phyloP scores from a whole-genome alignment of 2,113 vertebrate species.

The Proteles cristata region DNA sequence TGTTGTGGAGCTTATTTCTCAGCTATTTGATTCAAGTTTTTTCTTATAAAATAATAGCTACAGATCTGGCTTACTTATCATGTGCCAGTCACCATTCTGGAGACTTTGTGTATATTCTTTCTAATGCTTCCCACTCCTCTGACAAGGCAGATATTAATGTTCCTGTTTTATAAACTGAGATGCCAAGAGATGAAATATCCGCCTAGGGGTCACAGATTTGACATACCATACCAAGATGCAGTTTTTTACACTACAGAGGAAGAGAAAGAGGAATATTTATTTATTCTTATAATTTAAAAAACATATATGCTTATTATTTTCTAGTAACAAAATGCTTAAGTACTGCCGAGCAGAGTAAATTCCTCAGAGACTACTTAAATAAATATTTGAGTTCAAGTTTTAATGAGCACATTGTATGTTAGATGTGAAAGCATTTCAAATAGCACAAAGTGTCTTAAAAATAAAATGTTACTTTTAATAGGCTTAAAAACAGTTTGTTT shows the following conservation, averaged over 20 bases:
- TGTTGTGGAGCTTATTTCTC: not conserved
- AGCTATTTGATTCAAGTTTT: not conserved
- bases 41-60: not conserved
- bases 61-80: not conserved
- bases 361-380: not conserved
- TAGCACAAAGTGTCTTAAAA: constrained; percentile 47
- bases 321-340: constrained; percentile 43
- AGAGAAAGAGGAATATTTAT: not conserved
- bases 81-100: not conserved
- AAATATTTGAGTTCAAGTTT: constrained; percentile 35
- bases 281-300: not conserved
- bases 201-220: not conserved
- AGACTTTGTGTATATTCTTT: not conserved
- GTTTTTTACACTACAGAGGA: not conserved
- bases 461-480: constrained; percentile 47
- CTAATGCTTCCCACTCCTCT: not conserved
- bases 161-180: not conserved
- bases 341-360: not conserved
- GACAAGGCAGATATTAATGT: not conserved
- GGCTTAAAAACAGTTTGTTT: constrained; percentile 35
- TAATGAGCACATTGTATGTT: not conserved
- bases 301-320: not conserved
- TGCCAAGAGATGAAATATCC: not conserved
- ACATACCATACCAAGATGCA: not conserved
- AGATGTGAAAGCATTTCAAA: constrained; percentile 38